Percentiles rank a stretch among this genome's conserved stretches.
Evolutionary conservation across 1,140 invertebrate species (phyloP).

Genomic region (Lasaia peninsularis): DNA sequence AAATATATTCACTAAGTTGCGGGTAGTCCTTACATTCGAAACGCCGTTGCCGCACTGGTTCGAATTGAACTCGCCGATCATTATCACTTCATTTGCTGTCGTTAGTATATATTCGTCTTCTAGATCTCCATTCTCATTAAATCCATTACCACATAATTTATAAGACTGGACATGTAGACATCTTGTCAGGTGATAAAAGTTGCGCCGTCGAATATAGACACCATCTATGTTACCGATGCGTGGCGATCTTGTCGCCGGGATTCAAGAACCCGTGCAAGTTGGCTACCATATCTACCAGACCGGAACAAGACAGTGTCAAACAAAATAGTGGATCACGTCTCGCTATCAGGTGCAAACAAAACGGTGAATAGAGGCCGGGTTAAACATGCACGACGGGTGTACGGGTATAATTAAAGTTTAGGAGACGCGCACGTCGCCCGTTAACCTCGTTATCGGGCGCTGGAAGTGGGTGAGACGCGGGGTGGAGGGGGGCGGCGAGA

Average conservation of each 20-base stretch:
- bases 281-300: too few species aligned
- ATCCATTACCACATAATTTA: too few species aligned
- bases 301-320: constrained; percentile 5
- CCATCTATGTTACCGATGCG: too few species aligned
- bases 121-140: neutral
- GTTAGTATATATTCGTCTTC: neutral
- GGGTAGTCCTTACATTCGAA: constrained; percentile 39
- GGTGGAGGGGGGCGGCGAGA: constrained; percentile 28
- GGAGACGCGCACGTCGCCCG: constrained; percentile 76
- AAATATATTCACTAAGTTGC: constrained; percentile 48
- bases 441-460: constrained; percentile 77
- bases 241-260: too few species aligned
- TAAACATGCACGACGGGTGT: constrained; percentile 75
- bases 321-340: constrained; percentile 53
- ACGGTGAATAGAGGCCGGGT: constrained; percentile 71
- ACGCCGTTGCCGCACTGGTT: constrained; percentile 45
- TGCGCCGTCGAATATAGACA: neutral
- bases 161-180: too few species aligned
- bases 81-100: constrained; percentile 21
- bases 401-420: constrained; percentile 77
- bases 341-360: constrained; percentile 73
- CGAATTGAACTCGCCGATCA: constrained; percentile 40
- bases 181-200: neutral
- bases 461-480: constrained; percentile 73
- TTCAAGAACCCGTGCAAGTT: too few species aligned